Evolutionary conservation across 2,113 vertebrate genomes (phyloP).

Genomic region (Callaeas wilsoni): DNA sequence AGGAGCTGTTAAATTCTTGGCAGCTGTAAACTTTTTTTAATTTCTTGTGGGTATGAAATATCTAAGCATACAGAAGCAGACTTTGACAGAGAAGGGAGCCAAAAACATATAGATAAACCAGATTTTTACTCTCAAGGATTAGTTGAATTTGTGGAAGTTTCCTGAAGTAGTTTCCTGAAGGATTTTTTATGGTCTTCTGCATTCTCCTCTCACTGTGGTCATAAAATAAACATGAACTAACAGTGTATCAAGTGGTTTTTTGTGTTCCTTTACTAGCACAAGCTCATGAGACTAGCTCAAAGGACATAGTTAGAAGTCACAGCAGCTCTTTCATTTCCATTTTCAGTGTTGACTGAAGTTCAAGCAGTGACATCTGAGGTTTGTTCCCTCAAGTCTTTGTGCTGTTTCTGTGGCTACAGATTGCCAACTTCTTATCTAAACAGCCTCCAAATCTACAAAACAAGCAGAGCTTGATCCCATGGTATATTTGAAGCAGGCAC

Average conservation of each 20-base stretch:
- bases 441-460: not conserved
- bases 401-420: not conserved
- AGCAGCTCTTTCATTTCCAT: slow-evolving; percentile 3
- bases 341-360: not conserved
- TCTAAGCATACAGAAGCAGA: not conserved
- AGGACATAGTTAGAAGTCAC: not conserved
- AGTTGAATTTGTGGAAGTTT: not conserved
- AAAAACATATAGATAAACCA: not conserved
- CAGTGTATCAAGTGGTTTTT: not conserved
- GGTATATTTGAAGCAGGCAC: not conserved
- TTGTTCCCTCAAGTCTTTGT: not conserved
- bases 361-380: not conserved
- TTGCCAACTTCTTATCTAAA: not conserved
- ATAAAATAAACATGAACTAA: slow-evolving; percentile 4
- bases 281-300: not conserved
- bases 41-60: not conserved
- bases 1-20: not conserved
- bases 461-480: not conserved
- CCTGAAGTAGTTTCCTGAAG: not conserved
- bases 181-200: not conserved
- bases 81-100: not conserved
- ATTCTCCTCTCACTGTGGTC: not conserved
- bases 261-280: not conserved
- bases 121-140: not conserved
- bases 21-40: not conserved